Evolutionary conservation across 1,140 invertebrate species (phyloP), one percentile per base, ranked within the genome.

Genomic region (Euglossa dilemma): DNA sequence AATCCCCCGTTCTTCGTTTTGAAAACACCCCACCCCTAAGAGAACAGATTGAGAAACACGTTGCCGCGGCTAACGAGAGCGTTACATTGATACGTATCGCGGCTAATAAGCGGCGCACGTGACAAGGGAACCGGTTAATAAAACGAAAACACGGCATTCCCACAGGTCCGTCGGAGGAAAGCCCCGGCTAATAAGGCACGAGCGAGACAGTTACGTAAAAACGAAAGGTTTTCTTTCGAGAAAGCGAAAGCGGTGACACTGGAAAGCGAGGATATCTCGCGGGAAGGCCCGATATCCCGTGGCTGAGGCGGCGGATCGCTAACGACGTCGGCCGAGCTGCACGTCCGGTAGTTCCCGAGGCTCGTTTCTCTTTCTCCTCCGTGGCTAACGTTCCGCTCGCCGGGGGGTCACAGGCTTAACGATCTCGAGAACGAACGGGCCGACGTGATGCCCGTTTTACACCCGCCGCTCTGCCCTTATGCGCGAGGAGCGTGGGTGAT

Each of bases 381-480:
- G 85, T 82, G 78, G 88, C 85, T 70, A 85, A 85, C 86, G 89
- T 88, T 91, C 86, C 4, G 88, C 87, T 85, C 91, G 85, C 91
- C 90, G 90, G 89, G 90, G 91, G 91, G 89, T 90, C 90, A n/a
- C n/a, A 84, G 85, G 83, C 88, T 92, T 91, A 91, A 91, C 91
- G 89, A 92, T 90, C 89, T 89, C 89, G 82, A 89, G 87, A 88
- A 64, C 86, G 86, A 85, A 87, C 77, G 83, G 87, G 77, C 77
- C 84, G 88, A 91, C 89, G 88, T 90, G 88, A 90, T 91, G 87
- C 87, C 90, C 79, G 91, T 69, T 92, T 92, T 92, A 92, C 92
- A 92, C 87, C 88, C 91, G 90, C 92, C 90, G 91, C 89, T 90
- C 25, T 56, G 89, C 90, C 88, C 90, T 92, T 91, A 88, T 91